Percentiles rank a stretch among this genome's conserved stretches.
These are phyloP conservation scores for Cirrhinus mrigala DNA, from an alignment of 2,797 vertebrate genomes.

Conservation along the genomic window DNA sequence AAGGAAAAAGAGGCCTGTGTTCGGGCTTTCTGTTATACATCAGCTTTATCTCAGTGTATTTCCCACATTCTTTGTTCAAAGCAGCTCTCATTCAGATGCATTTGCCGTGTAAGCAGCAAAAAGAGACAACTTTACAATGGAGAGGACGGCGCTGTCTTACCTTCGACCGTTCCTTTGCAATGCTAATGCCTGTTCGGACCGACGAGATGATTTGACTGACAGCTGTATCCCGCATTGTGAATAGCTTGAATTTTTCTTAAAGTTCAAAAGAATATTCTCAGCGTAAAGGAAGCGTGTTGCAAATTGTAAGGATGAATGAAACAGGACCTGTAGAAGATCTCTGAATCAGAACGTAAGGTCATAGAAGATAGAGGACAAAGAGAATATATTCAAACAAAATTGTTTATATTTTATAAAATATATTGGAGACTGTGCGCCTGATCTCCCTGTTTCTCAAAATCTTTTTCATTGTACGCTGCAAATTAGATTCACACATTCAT, in stretches of 20 bases:
- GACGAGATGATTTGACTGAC: constrained; percentile 67
- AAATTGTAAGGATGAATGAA: constrained; percentile 43
- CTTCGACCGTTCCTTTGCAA: constrained; percentile 66
- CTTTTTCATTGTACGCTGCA: constrained; percentile 28
- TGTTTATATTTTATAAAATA: background rate
- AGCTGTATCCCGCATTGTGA: constrained; percentile 60
- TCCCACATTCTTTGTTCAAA: constrained; percentile 66
- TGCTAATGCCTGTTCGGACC: constrained; percentile 72
- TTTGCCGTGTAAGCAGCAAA: constrained; percentile 50
- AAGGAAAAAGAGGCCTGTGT: constrained; percentile 59
- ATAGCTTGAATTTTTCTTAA: constrained; percentile 61
- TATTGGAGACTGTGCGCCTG: background rate
- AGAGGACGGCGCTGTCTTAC: constrained; percentile 45
- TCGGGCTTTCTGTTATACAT: constrained; percentile 76
- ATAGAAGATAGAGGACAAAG: constrained; percentile 12
- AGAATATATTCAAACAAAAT: background rate
- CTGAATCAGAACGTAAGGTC: constrained; percentile 28
- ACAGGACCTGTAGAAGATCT: constrained; percentile 23
- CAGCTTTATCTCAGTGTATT: constrained; percentile 69
- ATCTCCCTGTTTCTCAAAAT: constrained; percentile 17
- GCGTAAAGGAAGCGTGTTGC: constrained; percentile 45
- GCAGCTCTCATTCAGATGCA: constrained; percentile 55
- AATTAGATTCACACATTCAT: constrained; percentile 64
- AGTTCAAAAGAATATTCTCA: constrained; percentile 51
- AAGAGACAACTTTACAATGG: constrained; percentile 72